phyloP scores from a whole-genome alignment of 1,140 invertebrate genomes.

The Brachionus calyciflorus region DNA sequence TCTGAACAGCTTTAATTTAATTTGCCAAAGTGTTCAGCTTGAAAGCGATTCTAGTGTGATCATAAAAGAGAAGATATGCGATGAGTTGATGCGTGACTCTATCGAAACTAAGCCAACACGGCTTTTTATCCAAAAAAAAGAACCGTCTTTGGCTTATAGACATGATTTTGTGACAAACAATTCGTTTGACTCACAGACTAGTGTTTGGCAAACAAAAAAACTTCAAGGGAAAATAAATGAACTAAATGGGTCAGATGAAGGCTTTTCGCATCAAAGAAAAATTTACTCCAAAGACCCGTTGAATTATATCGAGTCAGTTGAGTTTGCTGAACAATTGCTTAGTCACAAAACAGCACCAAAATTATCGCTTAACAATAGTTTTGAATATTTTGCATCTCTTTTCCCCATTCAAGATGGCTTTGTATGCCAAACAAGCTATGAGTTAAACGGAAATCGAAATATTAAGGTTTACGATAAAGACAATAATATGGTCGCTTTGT shows the following conservation, averaged over 20 bases:
- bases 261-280: not conserved
- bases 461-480: conserved; percentile 1
- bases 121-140: not conserved
- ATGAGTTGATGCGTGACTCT: not conserved
- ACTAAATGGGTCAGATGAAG: not conserved
- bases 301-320: conserved; percentile 8
- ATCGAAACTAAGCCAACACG: conserved; percentile 7
- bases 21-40: not conserved
- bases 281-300: conserved; percentile 8
- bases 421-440: not conserved
- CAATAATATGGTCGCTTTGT: conserved; percentile 2
- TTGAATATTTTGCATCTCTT: conserved; percentile 22
- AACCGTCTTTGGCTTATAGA: not conserved
- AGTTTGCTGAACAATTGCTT: conserved; percentile 1
- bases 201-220: not conserved
- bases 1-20: not conserved
- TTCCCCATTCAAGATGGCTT: conserved; percentile 4
- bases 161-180: not conserved
- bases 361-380: not conserved
- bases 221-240: not conserved
- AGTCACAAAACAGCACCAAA: not conserved
- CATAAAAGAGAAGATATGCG: not conserved
- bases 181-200: not conserved
- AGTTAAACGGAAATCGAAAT: not conserved
- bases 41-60: not conserved